Base-by-base conservation (phyloP, 2,113 vertebrate species). In the Fregata magnificens region DNA sequence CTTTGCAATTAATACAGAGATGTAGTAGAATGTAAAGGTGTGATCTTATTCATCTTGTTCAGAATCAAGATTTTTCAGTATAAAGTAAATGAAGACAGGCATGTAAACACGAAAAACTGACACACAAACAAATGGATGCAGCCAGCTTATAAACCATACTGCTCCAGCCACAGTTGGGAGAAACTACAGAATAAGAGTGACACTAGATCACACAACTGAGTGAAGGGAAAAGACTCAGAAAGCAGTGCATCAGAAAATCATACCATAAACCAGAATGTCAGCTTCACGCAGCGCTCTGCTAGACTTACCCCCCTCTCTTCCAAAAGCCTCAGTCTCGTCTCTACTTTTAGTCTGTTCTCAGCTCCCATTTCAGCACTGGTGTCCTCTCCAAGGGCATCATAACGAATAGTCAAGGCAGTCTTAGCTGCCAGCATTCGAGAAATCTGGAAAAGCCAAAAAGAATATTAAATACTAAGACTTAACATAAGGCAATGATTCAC, bases 371-470 rank as follows among this genome's bases (percentile, higher is more conserved):
- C 99, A 19, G 99, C 98, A 58, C 98, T 99, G 10, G 99, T 99
- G 95, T 99, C 98, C 79, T 99, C 99, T 58, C 99, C 99, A 42
- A 99, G 99, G 9, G 99, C 99, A 83, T 99, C 99, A 2, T 99
- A 99, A 50, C 99, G 99, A 90, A 99, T 99, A 42, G 99, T 99
- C 94, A 99, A 97, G 17, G 99, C 94, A 4, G 99, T 98, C 97
- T 99, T 99, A 58, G 99, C 99, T 63, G 99, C 99, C 92, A 99
- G 97, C 99, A 99, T 99, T 88, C 99, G 98, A 96, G 99, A 99
- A 95, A 99, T 99, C 99, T 99, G 96, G 84, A 38, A 88, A 70
- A 96, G 63, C 63, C 76, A 59, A 88, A 63, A 63, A 86, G 15
- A 91, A 29, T 90, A 80, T 87, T 70, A 91, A 95, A 91, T 59